These are phyloP conservation scores for Trematocara nigrifrons DNA, from an alignment of 2,113 vertebrate species.

Conservation along the genomic window DNA sequence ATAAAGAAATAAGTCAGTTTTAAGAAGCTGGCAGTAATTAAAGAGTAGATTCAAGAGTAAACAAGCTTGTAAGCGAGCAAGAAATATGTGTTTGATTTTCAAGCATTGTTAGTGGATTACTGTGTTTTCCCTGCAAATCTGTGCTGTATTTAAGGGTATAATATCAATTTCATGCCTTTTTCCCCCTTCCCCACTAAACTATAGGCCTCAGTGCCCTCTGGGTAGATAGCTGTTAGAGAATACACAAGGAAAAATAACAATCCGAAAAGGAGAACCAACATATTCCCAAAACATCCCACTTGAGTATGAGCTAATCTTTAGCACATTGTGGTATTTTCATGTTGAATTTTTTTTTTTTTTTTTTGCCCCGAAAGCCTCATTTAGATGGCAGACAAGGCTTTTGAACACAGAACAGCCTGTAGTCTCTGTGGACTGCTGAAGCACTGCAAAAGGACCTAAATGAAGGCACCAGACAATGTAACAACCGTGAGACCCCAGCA, in stretches of 20 bases:
- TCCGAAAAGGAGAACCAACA: conserved; percentile 39
- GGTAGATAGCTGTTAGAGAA: conserved; percentile 58
- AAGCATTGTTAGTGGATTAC: conserved; percentile 59
- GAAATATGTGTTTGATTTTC: conserved; percentile 31
- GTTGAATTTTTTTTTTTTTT: background rate
- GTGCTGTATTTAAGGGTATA: conserved; percentile 55
- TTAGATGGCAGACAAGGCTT: conserved; percentile 63
- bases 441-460: conserved; percentile 49
- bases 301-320: conserved; percentile 50
- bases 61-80: background rate
- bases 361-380: conserved; percentile 55
- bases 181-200: background rate
- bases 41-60: conserved; percentile 1
- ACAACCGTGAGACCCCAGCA: conserved; percentile 26
- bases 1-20: background rate
- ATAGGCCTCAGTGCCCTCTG: conserved; percentile 57
- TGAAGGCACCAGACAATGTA: conserved; percentile 57
- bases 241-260: conserved; percentile 57
- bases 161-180: conserved; percentile 71
- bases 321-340: conserved; percentile 57
- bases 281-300: conserved; percentile 56
- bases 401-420: conserved; percentile 53
- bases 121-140: conserved; percentile 60
- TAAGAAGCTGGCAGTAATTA: conserved; percentile 7
- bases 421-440: conserved; percentile 54